Conservation (phyloP, 2,113 vertebrate genomes). For the Hymenochirus boettgeri region DNA sequence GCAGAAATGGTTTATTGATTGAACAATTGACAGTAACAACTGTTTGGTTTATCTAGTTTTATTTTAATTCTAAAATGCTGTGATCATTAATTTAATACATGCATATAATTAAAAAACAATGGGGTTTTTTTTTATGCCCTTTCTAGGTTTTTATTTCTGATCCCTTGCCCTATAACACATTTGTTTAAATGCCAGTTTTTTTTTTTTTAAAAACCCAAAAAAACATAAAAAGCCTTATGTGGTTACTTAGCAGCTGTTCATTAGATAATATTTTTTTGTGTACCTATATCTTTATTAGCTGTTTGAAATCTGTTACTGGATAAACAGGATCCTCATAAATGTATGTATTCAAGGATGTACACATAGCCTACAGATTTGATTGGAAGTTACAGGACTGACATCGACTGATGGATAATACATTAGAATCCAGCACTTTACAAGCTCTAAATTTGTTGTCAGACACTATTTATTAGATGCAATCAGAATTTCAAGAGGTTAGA, state of each 20-base stretch:
- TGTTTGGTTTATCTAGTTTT: constrained; percentile 13
- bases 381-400: constrained; percentile 64
- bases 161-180: too few relatives aligned
- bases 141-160: not conserved
- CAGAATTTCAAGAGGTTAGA: constrained; percentile 74
- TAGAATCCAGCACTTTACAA: constrained; percentile 56
- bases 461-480: constrained; percentile 70
- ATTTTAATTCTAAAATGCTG: constrained; percentile 4
- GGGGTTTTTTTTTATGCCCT: not conserved
- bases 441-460: constrained; percentile 68
- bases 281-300: constrained; percentile 41
- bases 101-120: not conserved
- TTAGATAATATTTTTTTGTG: constrained; percentile 56
- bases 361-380: constrained; percentile 75
- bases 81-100: not conserved
- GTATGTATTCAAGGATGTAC: constrained; percentile 63
- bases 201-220: not conserved
- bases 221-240: too few relatives aligned
- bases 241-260: constrained; percentile 62
- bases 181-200: too few relatives aligned
- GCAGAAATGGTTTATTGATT: constrained; percentile 29
- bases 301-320: constrained; percentile 46
- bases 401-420: constrained; percentile 73
- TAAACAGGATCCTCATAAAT: constrained; percentile 61
- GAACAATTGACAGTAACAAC: constrained; percentile 21